These are phyloP conservation scores for Mylabris sibirica DNA, from an alignment of 2,888 invertebrate species.

Conservation along the genomic window DNA sequence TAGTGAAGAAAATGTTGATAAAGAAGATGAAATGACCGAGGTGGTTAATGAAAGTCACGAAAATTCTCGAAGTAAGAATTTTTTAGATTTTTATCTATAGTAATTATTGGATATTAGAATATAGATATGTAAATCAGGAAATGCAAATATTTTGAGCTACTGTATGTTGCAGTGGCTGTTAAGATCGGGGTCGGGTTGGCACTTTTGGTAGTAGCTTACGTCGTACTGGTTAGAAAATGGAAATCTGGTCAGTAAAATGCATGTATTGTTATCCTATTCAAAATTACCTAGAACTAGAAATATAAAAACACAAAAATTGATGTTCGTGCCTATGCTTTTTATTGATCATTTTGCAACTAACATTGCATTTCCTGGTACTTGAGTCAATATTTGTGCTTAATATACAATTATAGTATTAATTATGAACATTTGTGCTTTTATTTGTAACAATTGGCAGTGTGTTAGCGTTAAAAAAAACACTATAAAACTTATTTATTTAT, in stretches of 20 bases:
- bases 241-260: constrained; percentile 73
- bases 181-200: constrained; percentile 87
- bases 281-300: constrained; percentile 18
- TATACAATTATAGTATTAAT: constrained; percentile 1
- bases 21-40: constrained; percentile 42
- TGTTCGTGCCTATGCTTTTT: constrained; percentile 40
- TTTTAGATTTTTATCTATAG: constrained; percentile 18
- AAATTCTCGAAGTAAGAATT: constrained; percentile 51
- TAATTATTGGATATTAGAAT: constrained; percentile 21
- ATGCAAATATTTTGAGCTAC: constrained; percentile 54
- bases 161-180: constrained; percentile 82
- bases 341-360: constrained; percentile 50
- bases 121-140: constrained; percentile 61
- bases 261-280: constrained; percentile 40
- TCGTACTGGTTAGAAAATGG: constrained; percentile 82
- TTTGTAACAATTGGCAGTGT: constrained; percentile 19
- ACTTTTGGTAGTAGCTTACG: constrained; percentile 84
- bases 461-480: neutral
- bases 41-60: constrained; percentile 48
- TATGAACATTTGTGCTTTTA: constrained; percentile 7
- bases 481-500: neutral
- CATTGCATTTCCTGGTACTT: constrained; percentile 59
- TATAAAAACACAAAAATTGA: constrained; percentile 20
- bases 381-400: constrained; percentile 22
- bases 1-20: constrained; percentile 51